A percentile compares a stretch with the other conserved stretches of the same genome.
Conservation (phyloP, 2,113 vertebrate species). For the Nettapus auritus region DNA sequence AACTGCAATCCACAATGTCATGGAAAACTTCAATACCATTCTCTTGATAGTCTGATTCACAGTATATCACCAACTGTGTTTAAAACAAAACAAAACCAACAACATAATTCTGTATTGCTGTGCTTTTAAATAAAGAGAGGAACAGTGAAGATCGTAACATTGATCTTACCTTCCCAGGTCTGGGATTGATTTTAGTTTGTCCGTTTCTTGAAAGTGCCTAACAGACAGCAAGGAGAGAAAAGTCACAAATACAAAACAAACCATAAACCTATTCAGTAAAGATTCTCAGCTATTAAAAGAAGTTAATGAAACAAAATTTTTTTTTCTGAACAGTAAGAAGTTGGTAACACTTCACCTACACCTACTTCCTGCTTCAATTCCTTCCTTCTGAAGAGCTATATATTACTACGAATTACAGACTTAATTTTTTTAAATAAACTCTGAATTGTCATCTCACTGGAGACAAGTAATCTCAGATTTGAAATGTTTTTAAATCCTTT, state of each 20-base stretch:
- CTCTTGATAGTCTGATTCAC: conserved; percentile 76
- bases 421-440: neutral
- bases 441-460: neutral
- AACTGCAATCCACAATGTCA: conserved; percentile 85
- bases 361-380: neutral
- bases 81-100: neutral
- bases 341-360: neutral
- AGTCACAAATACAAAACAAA: neutral
- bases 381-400: neutral
- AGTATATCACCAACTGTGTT: conserved; percentile 85
- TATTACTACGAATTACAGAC: neutral
- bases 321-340: neutral
- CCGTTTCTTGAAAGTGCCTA: conserved; percentile 73
- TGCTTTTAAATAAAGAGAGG: neutral
- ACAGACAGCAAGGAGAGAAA: conserved; percentile 32
- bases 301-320: neutral
- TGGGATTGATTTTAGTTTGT: conserved; percentile 84
- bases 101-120: neutral
- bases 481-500: neutral
- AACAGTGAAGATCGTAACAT: neutral
- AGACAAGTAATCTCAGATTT: neutral
- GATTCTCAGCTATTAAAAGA: neutral
- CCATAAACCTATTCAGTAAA: neutral
- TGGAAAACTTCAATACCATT: conserved; percentile 80
- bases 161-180: conserved; percentile 89